Evolutionary conservation across 2,888 invertebrate genomes (phyloP), one percentile per base, ranked within the genome.

Genomic region (Pachycephus smyrnensis): DNA sequence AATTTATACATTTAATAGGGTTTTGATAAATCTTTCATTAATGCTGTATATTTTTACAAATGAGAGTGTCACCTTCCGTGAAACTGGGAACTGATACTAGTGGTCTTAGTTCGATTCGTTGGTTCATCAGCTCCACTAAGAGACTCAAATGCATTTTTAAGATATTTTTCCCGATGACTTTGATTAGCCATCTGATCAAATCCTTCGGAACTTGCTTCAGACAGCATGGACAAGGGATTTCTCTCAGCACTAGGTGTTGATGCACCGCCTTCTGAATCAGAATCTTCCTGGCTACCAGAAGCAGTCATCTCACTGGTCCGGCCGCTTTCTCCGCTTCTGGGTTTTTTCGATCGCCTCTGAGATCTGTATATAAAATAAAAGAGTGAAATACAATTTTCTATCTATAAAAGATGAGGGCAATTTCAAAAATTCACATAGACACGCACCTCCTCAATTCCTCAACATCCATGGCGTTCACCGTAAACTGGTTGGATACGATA

Each of bases 391-490:
- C 12, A 40, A 76, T 32, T n/a, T 73, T n/a, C 11, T 73, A 30
- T 69, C 71, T 36, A 71, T 37, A 75, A 86, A 80, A 33, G 86
- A 82, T 30, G 83, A 78, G 82, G 82, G 4, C 15, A 55, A 76
- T 12, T 37, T 55, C 3, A 33, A 71, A 73, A 32, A 36, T 73
- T 32, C 37, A 68, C 35, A 35, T 40, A 23, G 33, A 71, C 3
- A 75, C 79, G 30, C 69, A 96, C 91, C 95, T 95, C 1, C 97
- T 93, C 79, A 97, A 92, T 88, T 97, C 97, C 68, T 96, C 96
- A 1, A 95, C 96, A 88, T 97, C 97, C 94, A 97, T 97, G 77
- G 97, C 97, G 88, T 96, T 97, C 69, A 97, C 96, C 88, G 96
- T 96, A 89, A 96, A 97, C 88, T 97, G 96, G 80, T 96, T 96